Conservation (phyloP, 2,797 vertebrate species). For the Channa striata region DNA sequence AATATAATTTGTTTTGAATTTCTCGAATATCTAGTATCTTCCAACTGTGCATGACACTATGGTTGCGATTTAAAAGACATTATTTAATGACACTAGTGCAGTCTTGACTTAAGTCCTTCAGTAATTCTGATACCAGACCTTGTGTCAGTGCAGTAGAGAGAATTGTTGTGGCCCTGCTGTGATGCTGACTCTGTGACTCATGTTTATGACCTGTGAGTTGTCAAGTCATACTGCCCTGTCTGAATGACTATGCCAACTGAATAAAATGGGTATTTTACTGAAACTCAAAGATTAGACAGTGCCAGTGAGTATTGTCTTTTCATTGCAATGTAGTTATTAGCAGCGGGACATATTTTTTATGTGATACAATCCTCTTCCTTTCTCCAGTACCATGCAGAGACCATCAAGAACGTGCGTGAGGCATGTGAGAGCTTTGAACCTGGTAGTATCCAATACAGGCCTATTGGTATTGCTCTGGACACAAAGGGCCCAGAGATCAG, state of each 20-base stretch:
- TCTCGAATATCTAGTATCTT: background rate
- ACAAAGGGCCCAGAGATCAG: conserved; percentile 99
- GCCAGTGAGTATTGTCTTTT: background rate
- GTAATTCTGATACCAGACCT: background rate
- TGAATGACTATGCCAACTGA: background rate
- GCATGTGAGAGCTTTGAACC: conserved; percentile 95
- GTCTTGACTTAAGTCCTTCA: background rate
- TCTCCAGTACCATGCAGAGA: conserved; percentile 91
- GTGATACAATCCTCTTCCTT: background rate
- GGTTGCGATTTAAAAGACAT: background rate
- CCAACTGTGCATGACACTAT: background rate
- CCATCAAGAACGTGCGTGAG: conserved; percentile 94
- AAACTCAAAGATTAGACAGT: background rate
- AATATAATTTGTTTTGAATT: no score
- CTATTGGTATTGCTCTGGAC: conserved; percentile 95
- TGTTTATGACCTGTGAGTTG: conserved; percentile 49
- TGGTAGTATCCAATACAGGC: conserved; percentile 95
- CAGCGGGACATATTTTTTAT: background rate
- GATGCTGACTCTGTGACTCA: conserved; percentile 19
- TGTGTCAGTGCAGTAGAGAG: background rate
- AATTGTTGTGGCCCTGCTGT: background rate
- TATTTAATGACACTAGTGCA: background rate
- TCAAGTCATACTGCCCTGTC: background rate
- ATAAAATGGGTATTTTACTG: background rate
- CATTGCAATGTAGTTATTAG: background rate